Percentiles rank a stretch among this genome's conserved stretches.
Evolutionary conservation across 2,888 invertebrate species (phyloP).

Genomic region (Himalopsyche japonica): DNA sequence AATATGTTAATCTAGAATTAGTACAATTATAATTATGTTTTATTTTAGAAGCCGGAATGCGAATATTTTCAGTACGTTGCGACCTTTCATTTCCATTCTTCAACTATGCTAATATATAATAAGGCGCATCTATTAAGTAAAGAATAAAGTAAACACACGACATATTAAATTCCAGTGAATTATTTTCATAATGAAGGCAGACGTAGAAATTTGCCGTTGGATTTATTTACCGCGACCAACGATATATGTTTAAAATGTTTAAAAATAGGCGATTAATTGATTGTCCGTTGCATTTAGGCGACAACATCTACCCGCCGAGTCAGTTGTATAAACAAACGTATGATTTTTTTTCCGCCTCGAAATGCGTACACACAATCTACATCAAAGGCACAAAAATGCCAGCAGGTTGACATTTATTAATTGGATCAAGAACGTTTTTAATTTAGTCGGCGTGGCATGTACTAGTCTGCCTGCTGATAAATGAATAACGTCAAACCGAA

Average conservation of each 20-base stretch:
- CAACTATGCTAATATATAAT: no score
- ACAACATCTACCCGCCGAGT: background rate
- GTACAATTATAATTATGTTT: no score
- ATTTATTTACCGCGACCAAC: background rate
- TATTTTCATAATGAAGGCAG: background rate
- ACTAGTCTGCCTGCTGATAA: slow-evolving; percentile 5
- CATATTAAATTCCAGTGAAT: background rate
- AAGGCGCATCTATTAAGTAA: no score
- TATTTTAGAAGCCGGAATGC: no score
- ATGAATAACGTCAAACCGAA: slow-evolving; percentile 20
- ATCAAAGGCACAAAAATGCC: background rate
- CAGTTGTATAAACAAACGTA: background rate
- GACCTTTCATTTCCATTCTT: no score
- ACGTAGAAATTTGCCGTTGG: background rate
- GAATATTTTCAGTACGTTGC: no score
- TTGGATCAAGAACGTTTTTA: background rate
- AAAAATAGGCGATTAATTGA: background rate
- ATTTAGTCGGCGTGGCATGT: background rate
- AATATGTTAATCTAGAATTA: no score
- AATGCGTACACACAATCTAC: background rate
- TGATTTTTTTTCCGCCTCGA: background rate
- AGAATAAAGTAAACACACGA: background rate
- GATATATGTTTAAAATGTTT: background rate
- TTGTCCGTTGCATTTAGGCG: background rate
- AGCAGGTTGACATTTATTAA: background rate